A percentile compares a stretch with the other conserved stretches of the same genome.
Evolutionary conservation across 2,113 vertebrate species (phyloP).

Genomic region (Onychostruthus taczanowskii): DNA sequence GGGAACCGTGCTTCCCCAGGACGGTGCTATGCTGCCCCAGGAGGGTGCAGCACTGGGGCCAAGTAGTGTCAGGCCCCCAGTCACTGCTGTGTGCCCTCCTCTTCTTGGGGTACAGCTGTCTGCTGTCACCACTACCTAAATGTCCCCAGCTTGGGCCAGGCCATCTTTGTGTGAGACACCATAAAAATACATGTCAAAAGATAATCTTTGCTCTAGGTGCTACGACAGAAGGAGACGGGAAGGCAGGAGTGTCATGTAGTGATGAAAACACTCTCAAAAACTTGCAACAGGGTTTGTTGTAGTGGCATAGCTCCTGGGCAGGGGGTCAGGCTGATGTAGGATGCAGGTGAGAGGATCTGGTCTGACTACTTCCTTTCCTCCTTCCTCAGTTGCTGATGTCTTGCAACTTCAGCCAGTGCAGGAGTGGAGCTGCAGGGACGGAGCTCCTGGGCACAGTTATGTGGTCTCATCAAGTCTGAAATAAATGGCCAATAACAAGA

Average conservation of each 20-base stretch:
- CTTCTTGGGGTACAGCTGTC: neutral
- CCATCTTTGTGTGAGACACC: neutral
- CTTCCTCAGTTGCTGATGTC: neutral
- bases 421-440: neutral
- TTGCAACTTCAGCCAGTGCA: neutral
- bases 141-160: neutral
- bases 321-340: neutral
- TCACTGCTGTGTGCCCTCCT: fast-evolving
- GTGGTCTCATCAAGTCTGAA: neutral
- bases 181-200: neutral
- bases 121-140: fast-evolving
- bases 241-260: neutral
- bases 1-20: neutral
- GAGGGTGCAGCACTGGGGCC: fast-evolving
- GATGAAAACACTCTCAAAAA: fast-evolving
- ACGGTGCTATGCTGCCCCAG: neutral
- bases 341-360: fast-evolving
- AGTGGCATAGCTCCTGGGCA: neutral
- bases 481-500: neutral
- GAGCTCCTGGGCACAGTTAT: neutral
- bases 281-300: fast-evolving
- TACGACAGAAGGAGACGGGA: neutral
- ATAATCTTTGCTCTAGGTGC: fast-evolving
- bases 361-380: neutral
- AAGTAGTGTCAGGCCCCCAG: neutral